phyloP scores from a whole-genome alignment of 2,888 invertebrate genomes.

The Hydraecia micacea region DNA sequence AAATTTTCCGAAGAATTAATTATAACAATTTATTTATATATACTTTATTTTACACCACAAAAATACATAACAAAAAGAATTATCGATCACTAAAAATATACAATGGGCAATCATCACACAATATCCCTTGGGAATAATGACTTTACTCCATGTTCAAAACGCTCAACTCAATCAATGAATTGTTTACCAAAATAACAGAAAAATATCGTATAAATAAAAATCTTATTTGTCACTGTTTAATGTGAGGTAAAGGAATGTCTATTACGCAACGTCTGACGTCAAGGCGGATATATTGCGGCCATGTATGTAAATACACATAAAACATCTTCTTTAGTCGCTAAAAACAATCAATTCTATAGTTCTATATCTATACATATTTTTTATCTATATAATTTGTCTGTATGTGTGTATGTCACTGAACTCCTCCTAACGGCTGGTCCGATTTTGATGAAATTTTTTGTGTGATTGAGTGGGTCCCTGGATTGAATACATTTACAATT shows the following conservation, averaged over 20 bases:
- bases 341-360: background rate
- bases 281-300: slow-evolving; percentile 21
- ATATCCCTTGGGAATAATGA: background rate
- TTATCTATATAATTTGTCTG: background rate
- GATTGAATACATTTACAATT: too few species aligned
- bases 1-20: too few species aligned
- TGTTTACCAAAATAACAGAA: background rate
- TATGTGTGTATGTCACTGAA: background rate
- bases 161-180: background rate
- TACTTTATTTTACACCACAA: too few species aligned
- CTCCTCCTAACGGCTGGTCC: background rate
- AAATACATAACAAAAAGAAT: too few species aligned
- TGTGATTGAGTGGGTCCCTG: too few species aligned
- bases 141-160: background rate
- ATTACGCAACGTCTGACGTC: slow-evolving; percentile 35
- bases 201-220: background rate
- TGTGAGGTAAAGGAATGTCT: slow-evolving; percentile 6
- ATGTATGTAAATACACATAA: slow-evolving; percentile 23
- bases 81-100: too few species aligned
- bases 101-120: background rate
- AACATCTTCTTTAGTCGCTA: slow-evolving; percentile 10
- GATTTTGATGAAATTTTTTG: background rate
- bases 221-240: slow-evolving; percentile 14
- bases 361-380: too few species aligned
- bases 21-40: too few species aligned